phyloP scores from a whole-genome alignment of 2,888 invertebrate genomes.

The Nebria salina region DNA sequence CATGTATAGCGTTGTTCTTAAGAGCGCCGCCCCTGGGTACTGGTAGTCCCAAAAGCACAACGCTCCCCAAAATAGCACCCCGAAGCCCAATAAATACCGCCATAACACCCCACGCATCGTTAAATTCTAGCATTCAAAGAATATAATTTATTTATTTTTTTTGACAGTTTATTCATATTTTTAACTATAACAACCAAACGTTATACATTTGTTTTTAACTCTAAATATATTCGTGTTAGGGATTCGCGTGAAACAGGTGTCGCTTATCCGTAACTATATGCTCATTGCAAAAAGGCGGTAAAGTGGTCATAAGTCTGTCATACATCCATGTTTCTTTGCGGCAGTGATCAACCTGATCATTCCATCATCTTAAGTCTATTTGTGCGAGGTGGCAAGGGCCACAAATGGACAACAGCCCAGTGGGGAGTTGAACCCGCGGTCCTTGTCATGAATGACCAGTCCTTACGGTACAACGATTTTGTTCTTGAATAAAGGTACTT shows the following conservation, averaged over 20 bases:
- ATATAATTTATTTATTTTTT: neutral
- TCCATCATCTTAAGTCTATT: neutral
- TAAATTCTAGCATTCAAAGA: neutral
- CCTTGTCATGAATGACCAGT: neutral
- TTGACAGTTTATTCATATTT: neutral
- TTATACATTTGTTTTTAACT: neutral
- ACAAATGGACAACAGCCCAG: neutral
- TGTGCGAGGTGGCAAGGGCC: neutral
- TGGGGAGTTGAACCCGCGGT: neutral
- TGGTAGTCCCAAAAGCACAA: neutral
- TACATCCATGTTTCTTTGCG: neutral
- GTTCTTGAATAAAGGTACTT: neutral
- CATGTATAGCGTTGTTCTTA: neutral
- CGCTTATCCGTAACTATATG: no score
- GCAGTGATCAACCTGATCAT: neutral
- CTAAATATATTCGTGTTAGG: no score
- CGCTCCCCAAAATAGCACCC: neutral
- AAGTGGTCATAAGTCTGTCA: no score
- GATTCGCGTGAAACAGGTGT: no score
- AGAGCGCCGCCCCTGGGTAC: neutral
- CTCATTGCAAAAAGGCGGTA: no score
- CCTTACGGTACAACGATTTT: no score
- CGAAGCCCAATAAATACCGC: neutral
- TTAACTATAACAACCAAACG: neutral
- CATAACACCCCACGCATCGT: neutral